Conservation (phyloP, 92 coral and sea anemone species). For the Zoanthus solanderi region DNA sequence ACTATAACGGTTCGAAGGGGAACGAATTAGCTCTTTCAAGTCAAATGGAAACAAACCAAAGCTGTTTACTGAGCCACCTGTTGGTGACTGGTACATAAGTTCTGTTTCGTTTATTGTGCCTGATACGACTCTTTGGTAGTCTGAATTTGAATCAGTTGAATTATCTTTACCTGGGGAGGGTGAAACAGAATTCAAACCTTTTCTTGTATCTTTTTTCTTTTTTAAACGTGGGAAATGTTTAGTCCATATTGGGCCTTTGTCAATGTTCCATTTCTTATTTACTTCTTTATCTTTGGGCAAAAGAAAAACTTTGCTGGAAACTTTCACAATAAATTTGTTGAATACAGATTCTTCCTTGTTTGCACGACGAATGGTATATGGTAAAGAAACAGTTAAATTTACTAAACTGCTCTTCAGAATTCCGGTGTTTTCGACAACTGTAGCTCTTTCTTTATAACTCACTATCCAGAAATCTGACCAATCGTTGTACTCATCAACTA, state of each 20-base stretch:
- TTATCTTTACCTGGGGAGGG: background rate
- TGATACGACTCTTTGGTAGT: background rate
- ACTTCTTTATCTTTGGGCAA: background rate
- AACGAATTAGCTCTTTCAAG: constrained; percentile 30
- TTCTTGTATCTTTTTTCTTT: background rate
- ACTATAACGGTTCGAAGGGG: background rate
- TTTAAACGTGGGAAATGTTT: background rate
- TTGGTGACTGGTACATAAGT: constrained; percentile 29
- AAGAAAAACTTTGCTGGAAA: constrained; percentile 8
- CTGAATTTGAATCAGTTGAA: background rate
- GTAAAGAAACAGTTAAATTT: constrained; percentile 15
- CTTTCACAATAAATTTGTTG: constrained; percentile 12
- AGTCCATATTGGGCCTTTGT: background rate
- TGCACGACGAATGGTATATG: background rate
- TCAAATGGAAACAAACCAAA: constrained; percentile 16
- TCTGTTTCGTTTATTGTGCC: background rate
- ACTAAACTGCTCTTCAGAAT: background rate
- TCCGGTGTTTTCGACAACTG: constrained; percentile 24
- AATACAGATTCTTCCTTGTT: background rate
- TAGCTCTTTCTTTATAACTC: constrained; percentile 30
- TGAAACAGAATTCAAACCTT: background rate
- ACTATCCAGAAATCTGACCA: constrained; percentile 26
- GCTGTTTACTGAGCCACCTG: background rate
- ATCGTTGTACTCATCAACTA: background rate
- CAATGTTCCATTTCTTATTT: constrained; percentile 4